Evolutionary conservation across 2,797 vertebrate species (phyloP).

Genomic region (Coracias cyanogaster): DNA sequence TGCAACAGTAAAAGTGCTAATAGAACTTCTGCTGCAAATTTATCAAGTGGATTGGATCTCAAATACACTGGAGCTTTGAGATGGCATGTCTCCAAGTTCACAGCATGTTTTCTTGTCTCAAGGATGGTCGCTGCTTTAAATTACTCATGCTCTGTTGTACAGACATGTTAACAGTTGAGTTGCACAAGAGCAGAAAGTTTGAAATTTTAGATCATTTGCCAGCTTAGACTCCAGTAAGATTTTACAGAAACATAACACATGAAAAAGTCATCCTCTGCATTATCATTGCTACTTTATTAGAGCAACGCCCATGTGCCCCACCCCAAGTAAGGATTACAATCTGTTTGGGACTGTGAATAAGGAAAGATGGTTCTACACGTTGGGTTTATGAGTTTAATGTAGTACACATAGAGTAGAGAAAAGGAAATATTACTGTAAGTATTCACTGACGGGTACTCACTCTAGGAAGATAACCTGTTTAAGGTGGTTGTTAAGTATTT

Average conservation of each 20-base stretch:
- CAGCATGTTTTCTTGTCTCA: neutral
- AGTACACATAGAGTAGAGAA: neutral
- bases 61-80: neutral
- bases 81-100: neutral
- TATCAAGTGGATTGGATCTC: neutral
- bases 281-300: neutral
- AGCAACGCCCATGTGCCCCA: neutral
- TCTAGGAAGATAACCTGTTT: neutral
- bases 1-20: neutral
- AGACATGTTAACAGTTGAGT: constrained; percentile 34
- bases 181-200: constrained; percentile 57
- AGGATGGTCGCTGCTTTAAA: constrained; percentile 24
- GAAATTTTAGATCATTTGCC: constrained; percentile 54
- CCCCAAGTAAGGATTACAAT: neutral
- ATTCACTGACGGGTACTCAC: neutral
- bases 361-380: rapidly evolving
- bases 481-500: neutral
- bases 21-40: neutral
- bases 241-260: constrained; percentile 13
- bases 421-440: neutral
- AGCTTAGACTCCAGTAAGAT: constrained; percentile 37
- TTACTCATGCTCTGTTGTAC: constrained; percentile 58
- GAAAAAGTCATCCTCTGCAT: constrained; percentile 15
- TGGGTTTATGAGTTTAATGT: neutral
- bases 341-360: neutral